These are phyloP conservation scores for Darevskia mixta DNA, from an alignment of 2,797 vertebrate genomes.

Conservation along the genomic window DNA sequence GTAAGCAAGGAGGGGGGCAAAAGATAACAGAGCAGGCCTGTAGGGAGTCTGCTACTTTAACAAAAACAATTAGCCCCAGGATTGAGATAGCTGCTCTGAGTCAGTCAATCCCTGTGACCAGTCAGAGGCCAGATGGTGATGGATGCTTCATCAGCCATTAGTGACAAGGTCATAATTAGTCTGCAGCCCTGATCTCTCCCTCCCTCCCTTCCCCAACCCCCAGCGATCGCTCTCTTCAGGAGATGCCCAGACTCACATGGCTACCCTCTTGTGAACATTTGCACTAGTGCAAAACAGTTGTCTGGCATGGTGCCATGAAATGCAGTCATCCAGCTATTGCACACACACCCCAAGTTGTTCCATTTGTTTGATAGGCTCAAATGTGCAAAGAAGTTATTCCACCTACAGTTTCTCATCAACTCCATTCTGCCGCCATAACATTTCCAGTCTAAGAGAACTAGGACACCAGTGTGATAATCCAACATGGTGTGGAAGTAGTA, in stretches of 20 bases:
- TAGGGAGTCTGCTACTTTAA: conserved; percentile 27
- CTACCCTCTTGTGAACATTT: too few species aligned
- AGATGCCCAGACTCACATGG: not conserved
- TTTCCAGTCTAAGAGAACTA: not conserved
- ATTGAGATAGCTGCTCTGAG: conserved; percentile 73
- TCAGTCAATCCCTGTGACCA: conserved; percentile 64
- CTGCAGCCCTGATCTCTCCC: conserved; percentile 38
- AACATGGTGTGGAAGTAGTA: too few species aligned
- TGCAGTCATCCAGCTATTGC: not conserved
- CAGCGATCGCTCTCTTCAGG: not conserved
- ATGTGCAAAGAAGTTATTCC: not conserved
- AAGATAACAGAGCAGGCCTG: conserved; percentile 5
- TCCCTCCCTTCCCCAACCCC: not conserved
- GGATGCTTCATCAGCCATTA: conserved; percentile 42
- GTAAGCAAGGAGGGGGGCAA: not conserved
- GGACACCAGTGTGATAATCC: too few species aligned
- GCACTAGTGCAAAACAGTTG: not conserved
- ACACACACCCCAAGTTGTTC: too few species aligned
- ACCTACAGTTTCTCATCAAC: not conserved
- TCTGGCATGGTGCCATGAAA: not conserved
- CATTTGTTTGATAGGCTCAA: not conserved
- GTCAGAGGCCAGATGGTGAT: conserved; percentile 81
- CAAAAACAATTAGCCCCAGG: conserved; percentile 79
- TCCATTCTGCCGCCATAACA: not conserved
- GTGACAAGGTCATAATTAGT: conserved; percentile 65